phyloP scores from a whole-genome alignment of 2,888 invertebrate species.

The Pecten maximus region DNA sequence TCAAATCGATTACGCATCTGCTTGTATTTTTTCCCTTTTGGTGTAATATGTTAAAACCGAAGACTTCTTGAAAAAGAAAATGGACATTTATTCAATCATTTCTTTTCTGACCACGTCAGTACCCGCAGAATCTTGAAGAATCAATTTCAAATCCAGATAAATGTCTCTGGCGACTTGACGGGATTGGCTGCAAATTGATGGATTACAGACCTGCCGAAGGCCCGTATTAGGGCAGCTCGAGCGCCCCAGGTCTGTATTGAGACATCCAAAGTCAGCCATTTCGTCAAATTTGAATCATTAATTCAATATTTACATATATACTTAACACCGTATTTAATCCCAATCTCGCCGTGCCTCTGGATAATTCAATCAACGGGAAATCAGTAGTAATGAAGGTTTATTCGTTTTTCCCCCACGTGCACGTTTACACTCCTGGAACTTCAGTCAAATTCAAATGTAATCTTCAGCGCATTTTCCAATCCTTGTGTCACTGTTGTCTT shows the following conservation, averaged over 20 bases:
- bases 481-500: too few species aligned
- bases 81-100: background rate
- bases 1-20: too few species aligned
- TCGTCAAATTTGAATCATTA: background rate
- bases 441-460: too few species aligned
- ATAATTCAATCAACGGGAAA: background rate
- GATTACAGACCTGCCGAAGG: background rate
- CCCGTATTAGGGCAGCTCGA: background rate
- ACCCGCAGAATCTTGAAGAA: background rate
- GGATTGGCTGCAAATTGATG: background rate
- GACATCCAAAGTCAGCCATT: background rate
- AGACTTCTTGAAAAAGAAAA: background rate
- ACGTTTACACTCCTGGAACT: too few species aligned
- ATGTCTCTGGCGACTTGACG: background rate
- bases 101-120: background rate
- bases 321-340: background rate
- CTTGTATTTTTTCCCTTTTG: too few species aligned
- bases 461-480: too few species aligned
- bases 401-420: too few species aligned
- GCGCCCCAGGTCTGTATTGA: background rate
- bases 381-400: too few species aligned
- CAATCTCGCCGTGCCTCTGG: background rate
- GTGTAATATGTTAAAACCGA: too few species aligned
- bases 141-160: constrained; percentile 6
- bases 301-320: background rate